Percentiles rank a stretch among this genome's conserved stretches.
These are phyloP conservation scores for Eupleurogrammus muticus DNA, from an alignment of 2,797 vertebrate genomes.

Conservation along the genomic window DNA sequence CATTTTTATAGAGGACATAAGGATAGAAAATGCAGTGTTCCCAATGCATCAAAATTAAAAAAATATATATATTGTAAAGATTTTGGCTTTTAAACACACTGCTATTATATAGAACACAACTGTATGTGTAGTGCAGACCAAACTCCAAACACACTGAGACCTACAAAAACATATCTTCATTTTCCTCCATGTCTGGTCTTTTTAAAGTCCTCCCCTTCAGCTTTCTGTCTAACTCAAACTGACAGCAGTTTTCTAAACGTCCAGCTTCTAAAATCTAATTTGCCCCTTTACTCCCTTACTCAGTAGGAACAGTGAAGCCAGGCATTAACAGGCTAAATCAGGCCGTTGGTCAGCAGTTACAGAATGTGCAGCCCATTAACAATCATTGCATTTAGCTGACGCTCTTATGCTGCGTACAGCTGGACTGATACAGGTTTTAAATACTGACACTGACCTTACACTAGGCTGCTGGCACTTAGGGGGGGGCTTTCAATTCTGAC, in stretches of 20 bases:
- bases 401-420: not conserved
- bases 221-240: conserved; percentile 7
- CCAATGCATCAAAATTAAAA: no score
- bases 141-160: conserved; percentile 3
- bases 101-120: not conserved
- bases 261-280: conserved; percentile 4
- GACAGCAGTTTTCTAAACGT: conserved; percentile 9
- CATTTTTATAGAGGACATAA: no score
- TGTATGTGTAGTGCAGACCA: no score
- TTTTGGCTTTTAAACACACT: no score
- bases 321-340: conserved; percentile 16
- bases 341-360: conserved; percentile 20
- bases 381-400: conserved; percentile 6
- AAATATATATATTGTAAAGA: no score
- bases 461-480: not conserved
- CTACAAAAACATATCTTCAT: not conserved
- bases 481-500: not conserved
- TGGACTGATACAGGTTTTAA: not conserved
- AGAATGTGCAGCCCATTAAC: not conserved
- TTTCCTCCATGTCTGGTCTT: not conserved
- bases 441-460: not conserved
- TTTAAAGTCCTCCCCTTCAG: not conserved
- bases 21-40: no score
- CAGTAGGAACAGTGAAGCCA: not conserved
- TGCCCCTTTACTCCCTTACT: not conserved